Base-by-base conservation (phyloP, 2,797 vertebrate genomes). In the Mustela erminea region DNA sequence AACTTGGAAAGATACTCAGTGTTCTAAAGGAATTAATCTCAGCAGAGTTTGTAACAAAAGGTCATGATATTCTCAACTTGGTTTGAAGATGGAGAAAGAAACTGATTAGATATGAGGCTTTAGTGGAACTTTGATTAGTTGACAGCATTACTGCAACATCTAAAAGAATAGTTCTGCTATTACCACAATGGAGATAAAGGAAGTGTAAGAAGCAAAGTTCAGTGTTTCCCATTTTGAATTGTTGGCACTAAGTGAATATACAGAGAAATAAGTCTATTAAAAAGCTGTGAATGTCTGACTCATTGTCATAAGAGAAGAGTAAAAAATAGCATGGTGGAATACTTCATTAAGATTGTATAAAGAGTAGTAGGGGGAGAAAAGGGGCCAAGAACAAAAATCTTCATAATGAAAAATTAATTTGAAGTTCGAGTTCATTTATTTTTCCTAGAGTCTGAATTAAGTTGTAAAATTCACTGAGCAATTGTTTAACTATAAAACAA, bases 401-500 rank as follows among this genome's bases (percentile, higher is more conserved):
- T 87, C 80, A 60, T 21, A 80, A 41, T 74, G 7, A 87, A 93
- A 96, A 94, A 72, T 80, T 93, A 96, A 96, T 90, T 66, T 86
- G 80, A 96, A 96, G 56, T 66, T 25, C 74, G 21, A 85, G 43
- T 90, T 87, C 23, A 82, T 81, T 96, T 78, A 62, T 32, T 80
- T 90, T 90, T 78, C 41, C 49, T n/a, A 29, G 58, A n/a, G 29
- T 91, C 68, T 70, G 5, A 97, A 95, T 96, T 80, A 91, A 91
- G 62, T 68, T 86, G 78, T 80, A 94, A 94, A 94, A 83, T 94
- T 91, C 20, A 52, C 21, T 81, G 20, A 74, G 72, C 27, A 89
- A 35, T 75, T 81, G 8, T 78, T 94, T 93, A 78, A 75, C 32
- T 89, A 84, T 90, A 86, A 95, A 93, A 93, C 82, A 97, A 92